Conservation (phyloP, 1,140 invertebrate species). For the Hycleus phaleratus region DNA sequence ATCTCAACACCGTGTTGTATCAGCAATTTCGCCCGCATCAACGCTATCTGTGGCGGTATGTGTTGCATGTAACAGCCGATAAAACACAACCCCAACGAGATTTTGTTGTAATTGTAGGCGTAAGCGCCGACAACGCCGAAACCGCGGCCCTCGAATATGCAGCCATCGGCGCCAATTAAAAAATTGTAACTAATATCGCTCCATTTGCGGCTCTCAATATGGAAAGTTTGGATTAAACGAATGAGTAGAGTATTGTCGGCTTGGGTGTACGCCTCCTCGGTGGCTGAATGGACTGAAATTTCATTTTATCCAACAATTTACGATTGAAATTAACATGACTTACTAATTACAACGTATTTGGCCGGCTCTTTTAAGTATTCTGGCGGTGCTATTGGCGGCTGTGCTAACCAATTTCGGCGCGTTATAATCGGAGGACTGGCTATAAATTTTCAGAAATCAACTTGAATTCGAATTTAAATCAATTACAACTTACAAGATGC, state of each 20-base stretch:
- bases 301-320: neutral
- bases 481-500: neutral
- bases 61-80: constrained; percentile 51
- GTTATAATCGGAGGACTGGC: constrained; percentile 11
- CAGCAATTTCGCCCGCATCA: constrained; percentile 38
- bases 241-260: constrained; percentile 41
- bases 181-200: constrained; percentile 48
- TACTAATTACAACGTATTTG: constrained; percentile 33
- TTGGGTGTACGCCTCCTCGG: constrained; percentile 40
- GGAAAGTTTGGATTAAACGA: constrained; percentile 41
- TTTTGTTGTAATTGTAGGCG: constrained; percentile 53
- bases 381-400: constrained; percentile 18
- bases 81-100: constrained; percentile 55
- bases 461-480: neutral
- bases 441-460: neutral
- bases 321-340: neutral
- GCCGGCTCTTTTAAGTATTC: constrained; percentile 22
- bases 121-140: constrained; percentile 60
- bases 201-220: constrained; percentile 43
- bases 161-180: constrained; percentile 48
- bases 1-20: constrained; percentile 41
- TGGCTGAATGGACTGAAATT: constrained; percentile 43
- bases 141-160: constrained; percentile 50
- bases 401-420: constrained; percentile 28
- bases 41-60: constrained; percentile 33